A percentile compares a stretch with the other conserved stretches of the same genome.
phyloP scores from a whole-genome alignment of 37 sponge, comb jelly and placozoan species.

The Bolinopsis microptera region DNA sequence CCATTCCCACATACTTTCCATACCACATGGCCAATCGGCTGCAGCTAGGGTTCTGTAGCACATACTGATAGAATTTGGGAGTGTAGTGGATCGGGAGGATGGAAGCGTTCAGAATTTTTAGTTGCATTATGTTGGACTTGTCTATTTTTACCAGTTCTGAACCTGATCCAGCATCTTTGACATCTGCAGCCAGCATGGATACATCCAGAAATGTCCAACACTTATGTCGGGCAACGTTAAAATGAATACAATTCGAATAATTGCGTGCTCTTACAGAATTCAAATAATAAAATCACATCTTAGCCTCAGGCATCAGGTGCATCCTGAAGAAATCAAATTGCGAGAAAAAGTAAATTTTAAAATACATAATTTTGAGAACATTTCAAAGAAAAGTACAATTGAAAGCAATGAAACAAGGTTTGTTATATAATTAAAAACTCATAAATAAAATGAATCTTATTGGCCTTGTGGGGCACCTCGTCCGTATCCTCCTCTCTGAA shows the following conservation, averaged over 20 bases:
- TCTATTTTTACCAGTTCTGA: background rate
- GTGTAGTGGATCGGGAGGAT: slow-evolving; percentile 40
- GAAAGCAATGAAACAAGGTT: slow-evolving; percentile 46
- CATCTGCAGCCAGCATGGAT: background rate
- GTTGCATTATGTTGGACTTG: background rate
- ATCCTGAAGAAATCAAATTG: too few species aligned
- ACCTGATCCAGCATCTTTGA: background rate
- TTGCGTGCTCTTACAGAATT: too few species aligned
- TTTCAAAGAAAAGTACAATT: too few species aligned
- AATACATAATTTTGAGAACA: too few species aligned
- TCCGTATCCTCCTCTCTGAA: slow-evolving; percentile 67
- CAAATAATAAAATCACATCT: too few species aligned
- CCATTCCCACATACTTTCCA: slow-evolving; percentile 16
- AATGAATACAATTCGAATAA: too few species aligned
- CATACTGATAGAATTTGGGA: background rate
- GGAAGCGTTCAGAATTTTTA: slow-evolving; percentile 5
- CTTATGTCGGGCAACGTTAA: too few species aligned
- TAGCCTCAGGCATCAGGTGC: too few species aligned
- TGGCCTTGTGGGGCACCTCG: slow-evolving; percentile 45
- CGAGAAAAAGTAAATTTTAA: too few species aligned
- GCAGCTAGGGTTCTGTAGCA: background rate
- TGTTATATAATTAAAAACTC: slow-evolving; percentile 34
- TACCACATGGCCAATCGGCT: background rate
- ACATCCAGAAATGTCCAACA: background rate
- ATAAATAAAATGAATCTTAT: background rate